Evolutionary conservation across 1,140 invertebrate genomes (phyloP), one percentile per base, ranked within the genome.

Genomic region (Calosoma granatense): DNA sequence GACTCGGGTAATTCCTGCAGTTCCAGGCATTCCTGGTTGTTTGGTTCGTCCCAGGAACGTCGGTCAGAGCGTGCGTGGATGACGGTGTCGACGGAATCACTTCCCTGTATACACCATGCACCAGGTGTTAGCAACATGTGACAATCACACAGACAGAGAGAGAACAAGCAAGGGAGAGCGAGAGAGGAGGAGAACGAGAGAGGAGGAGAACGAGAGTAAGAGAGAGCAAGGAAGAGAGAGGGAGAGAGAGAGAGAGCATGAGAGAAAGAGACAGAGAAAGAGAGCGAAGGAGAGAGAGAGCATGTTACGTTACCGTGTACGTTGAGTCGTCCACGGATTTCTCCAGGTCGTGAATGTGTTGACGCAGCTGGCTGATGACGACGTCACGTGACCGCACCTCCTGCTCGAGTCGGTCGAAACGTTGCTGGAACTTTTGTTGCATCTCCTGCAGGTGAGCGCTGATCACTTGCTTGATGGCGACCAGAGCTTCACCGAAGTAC

Each of bases 311-410:
- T 79, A 77, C 12, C 74, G 80, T 76, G 56, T 79, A 78, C n/a
- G n/a, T n/a, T 1, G 78, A 78, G 60, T 77, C 75, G 41, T 79
- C 78, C 36, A 72, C 73, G 2, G 65, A 70, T 56, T 73, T 75
- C 68, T 87, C 85, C 43, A 88, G 66, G 61, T 86, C 81, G 60
- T 79, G 76, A 54, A 90, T 87, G 56, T 84, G 76, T 20, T 76
- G 72, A 67, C 88, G 86, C 11, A 92, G 74, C 65, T 88, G 82
- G 9, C 74, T 76, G 60, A 92, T 92, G 36, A 90, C 84, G 64
- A 86, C 82, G 67, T 91, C 88, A 4, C 87, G 76, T 57, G 82
- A 83, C 6, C 77, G 76, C 9, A 91, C 81, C 72, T 91, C 89
- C 36, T 82, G 74, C 69, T 90, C 86, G 64, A 92, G 72, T 41